Conservation (phyloP, 1,140 invertebrate species). For the Hylaeus volcanicus region DNA sequence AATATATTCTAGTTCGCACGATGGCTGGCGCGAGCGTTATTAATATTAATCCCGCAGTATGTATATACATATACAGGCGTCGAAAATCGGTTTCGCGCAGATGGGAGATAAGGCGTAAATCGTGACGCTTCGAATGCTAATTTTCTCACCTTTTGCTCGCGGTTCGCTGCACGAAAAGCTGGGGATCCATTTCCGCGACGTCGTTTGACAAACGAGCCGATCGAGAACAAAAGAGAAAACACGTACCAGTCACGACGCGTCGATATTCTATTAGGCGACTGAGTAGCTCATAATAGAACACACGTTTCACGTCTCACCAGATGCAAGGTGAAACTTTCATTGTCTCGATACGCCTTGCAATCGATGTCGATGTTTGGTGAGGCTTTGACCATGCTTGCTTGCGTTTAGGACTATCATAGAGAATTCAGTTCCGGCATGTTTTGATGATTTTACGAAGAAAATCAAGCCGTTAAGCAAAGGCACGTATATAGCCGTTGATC, state of each 20-base stretch:
- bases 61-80: neutral
- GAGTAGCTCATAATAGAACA: too few relatives aligned
- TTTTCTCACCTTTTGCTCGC: conserved; percentile 25
- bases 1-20: neutral
- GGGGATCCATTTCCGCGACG: conserved; percentile 10
- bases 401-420: too few relatives aligned
- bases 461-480: too few relatives aligned
- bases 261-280: conserved; percentile 1
- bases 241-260: conserved; percentile 45
- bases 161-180: neutral
- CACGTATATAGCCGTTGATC: too few relatives aligned
- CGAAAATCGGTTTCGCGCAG: conserved; percentile 8
- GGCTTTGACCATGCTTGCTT: too few relatives aligned
- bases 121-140: conserved; percentile 37
- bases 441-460: too few relatives aligned
- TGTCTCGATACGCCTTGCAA: too few relatives aligned
- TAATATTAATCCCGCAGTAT: conserved; percentile 29
- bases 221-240: conserved; percentile 49
- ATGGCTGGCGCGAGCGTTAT: neutral
- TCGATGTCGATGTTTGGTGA: too few relatives aligned
- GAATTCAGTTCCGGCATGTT: too few relatives aligned
- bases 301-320: too few relatives aligned
- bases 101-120: conserved; percentile 16
- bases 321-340: too few relatives aligned
- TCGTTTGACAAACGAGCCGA: conserved; percentile 48